Conservation (phyloP, 2,888 invertebrate genomes). For the Drosophila leonis region DNA sequence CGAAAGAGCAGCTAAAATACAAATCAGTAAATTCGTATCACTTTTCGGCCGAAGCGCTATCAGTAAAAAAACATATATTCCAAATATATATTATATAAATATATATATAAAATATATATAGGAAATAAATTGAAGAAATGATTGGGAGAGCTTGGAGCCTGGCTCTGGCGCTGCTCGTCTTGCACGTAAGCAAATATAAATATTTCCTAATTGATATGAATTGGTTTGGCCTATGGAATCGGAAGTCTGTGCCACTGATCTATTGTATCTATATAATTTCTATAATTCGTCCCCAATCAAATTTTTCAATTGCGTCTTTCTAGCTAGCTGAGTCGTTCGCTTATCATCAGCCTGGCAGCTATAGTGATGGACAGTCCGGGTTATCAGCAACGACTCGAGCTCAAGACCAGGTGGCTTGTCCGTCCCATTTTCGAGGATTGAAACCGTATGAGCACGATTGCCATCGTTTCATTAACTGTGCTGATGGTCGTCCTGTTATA, state of each 20-base stretch:
- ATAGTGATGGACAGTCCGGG: constrained; percentile 50
- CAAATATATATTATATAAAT: constrained; percentile 21
- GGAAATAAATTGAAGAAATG: constrained; percentile 39
- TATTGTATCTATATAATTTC: constrained; percentile 7
- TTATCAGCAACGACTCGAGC: constrained; percentile 70
- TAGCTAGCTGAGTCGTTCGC: constrained; percentile 74
- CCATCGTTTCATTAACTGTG: constrained; percentile 89
- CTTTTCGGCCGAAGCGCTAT: constrained; percentile 41
- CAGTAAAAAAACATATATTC: constrained; percentile 24
- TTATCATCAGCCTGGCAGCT: constrained; percentile 77
- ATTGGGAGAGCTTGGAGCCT: constrained; percentile 40
- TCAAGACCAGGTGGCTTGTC: constrained; percentile 84
- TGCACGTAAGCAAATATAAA: constrained; percentile 56
- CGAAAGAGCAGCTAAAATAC: constrained; percentile 37
- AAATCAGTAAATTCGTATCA: constrained; percentile 20
- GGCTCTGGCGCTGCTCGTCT: constrained; percentile 50
- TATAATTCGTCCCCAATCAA: constrained; percentile 4
- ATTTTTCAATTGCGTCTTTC: constrained; percentile 54
- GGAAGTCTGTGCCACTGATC: constrained; percentile 30
- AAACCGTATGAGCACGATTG: constrained; percentile 88
- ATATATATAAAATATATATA: constrained; percentile 22
- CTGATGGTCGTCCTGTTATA: constrained; percentile 88
- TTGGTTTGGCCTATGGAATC: constrained; percentile 24
- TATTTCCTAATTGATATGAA: constrained; percentile 21
- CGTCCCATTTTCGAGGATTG: constrained; percentile 86